Evolutionary conservation across 2,888 invertebrate genomes (phyloP).

Genomic region (Philhelius pedissequus): DNA sequence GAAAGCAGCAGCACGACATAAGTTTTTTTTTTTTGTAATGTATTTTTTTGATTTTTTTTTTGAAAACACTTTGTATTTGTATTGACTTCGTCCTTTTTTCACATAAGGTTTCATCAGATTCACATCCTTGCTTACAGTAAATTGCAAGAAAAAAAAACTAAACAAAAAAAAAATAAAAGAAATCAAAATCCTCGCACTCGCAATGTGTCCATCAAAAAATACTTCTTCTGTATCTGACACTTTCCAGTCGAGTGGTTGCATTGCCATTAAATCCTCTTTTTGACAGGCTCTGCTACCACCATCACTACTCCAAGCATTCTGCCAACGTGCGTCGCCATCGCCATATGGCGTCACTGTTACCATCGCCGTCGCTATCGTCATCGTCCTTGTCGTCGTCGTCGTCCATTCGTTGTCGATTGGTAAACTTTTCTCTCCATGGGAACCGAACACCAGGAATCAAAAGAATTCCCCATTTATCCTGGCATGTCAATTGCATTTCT

Average conservation of each 20-base stretch:
- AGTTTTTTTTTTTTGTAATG: not conserved
- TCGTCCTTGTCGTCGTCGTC: not conserved
- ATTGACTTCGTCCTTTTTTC: not conserved
- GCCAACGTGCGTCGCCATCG: not conserved
- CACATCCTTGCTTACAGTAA: not conserved
- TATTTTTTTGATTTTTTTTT: not conserved
- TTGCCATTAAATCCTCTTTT: slow-evolving; percentile 62
- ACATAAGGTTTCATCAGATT: slow-evolving; percentile 15
- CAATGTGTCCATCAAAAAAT: slow-evolving; percentile 51
- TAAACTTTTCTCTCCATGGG: slow-evolving; percentile 42
- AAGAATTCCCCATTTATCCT: slow-evolving; percentile 61
- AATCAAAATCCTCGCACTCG: slow-evolving; percentile 53
- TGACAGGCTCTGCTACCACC: slow-evolving; percentile 24
- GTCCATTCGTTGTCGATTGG: slow-evolving; percentile 15
- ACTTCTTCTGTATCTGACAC: slow-evolving; percentile 63
- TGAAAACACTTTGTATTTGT: not conserved
- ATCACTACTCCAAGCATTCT: not conserved
- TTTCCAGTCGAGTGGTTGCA: slow-evolving; percentile 65
- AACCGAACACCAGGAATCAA: slow-evolving; percentile 62
- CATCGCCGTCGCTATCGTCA: not conserved
- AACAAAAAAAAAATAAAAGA: not conserved
- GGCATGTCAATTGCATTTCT: slow-evolving; percentile 65
- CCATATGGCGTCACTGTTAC: not conserved
- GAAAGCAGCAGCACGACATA: not conserved
- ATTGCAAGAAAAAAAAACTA: not conserved